phyloP scores from a whole-genome alignment of 2,888 invertebrate species.

The Euphydryas editha region DNA sequence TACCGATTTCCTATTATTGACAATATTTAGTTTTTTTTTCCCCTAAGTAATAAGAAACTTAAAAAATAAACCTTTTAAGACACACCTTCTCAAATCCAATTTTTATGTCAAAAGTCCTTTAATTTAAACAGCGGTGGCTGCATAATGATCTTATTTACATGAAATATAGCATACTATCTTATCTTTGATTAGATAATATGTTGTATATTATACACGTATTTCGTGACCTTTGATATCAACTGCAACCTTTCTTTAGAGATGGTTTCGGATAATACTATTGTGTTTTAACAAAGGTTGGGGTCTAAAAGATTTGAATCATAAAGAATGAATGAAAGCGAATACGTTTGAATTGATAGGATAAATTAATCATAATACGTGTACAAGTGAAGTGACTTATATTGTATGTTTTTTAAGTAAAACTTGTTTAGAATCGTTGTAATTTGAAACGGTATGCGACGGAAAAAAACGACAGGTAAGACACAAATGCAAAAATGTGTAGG shows the following conservation, averaged over 20 bases:
- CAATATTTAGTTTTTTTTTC: too few species aligned
- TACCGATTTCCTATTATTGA: too few species aligned
- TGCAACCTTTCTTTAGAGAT: conserved; percentile 11
- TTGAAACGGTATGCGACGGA: too few species aligned
- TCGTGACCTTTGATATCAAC: conserved; percentile 21
- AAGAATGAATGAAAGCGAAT: background rate
- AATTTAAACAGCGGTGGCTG: too few species aligned
- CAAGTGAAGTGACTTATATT: background rate
- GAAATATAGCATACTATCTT: background rate
- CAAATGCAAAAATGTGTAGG: too few species aligned
- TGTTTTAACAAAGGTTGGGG: conserved; percentile 19
- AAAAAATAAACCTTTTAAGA: too few species aligned
- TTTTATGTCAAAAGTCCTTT: too few species aligned
- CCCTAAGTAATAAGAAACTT: too few species aligned
- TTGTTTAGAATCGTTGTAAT: too few species aligned
- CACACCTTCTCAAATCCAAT: too few species aligned
- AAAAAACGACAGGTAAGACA: too few species aligned
- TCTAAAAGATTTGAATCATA: conserved; percentile 21
- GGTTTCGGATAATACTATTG: conserved; percentile 21
- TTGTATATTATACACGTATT: background rate
- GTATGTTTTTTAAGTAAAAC: background rate
- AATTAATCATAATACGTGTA: background rate
- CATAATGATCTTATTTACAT: background rate
- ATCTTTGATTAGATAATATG: background rate
- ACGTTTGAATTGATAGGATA: background rate